These are phyloP conservation scores for Hoplodrina ambigua DNA, from an alignment of 2,888 invertebrate genomes.

Conservation along the genomic window DNA sequence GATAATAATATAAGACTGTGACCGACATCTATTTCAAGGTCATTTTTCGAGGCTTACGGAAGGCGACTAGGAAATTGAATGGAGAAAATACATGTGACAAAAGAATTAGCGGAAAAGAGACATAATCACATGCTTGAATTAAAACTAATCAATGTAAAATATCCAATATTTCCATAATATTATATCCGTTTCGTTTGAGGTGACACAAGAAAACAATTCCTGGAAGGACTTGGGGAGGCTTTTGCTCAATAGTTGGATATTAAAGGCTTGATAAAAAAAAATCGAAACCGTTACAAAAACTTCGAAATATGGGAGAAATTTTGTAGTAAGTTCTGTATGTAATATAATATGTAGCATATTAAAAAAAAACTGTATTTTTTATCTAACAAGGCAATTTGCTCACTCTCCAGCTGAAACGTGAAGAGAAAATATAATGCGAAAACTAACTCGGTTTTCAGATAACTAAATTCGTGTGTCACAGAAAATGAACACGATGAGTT, in stretches of 20 bases:
- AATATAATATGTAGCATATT: too few relatives aligned
- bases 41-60: background rate
- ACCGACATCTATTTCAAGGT: background rate
- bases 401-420: background rate
- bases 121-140: too few relatives aligned
- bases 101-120: background rate
- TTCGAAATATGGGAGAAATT: too few relatives aligned
- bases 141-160: too few relatives aligned
- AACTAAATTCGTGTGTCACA: conserved; percentile 28
- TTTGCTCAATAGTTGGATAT: too few relatives aligned
- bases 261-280: too few relatives aligned
- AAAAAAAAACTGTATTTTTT: too few relatives aligned
- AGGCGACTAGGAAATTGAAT: background rate
- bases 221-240: too few relatives aligned
- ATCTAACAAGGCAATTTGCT: background rate
- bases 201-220: too few relatives aligned
- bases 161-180: too few relatives aligned
- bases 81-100: background rate
- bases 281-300: background rate
- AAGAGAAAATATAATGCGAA: conserved; percentile 7
- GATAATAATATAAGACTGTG: background rate
- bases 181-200: too few relatives aligned
- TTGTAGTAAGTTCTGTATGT: too few relatives aligned
- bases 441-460: conserved; percentile 24
- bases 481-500: conserved; percentile 33